phyloP scores from a whole-genome alignment of 2,888 invertebrate genomes.

The Drosophila recens region DNA sequence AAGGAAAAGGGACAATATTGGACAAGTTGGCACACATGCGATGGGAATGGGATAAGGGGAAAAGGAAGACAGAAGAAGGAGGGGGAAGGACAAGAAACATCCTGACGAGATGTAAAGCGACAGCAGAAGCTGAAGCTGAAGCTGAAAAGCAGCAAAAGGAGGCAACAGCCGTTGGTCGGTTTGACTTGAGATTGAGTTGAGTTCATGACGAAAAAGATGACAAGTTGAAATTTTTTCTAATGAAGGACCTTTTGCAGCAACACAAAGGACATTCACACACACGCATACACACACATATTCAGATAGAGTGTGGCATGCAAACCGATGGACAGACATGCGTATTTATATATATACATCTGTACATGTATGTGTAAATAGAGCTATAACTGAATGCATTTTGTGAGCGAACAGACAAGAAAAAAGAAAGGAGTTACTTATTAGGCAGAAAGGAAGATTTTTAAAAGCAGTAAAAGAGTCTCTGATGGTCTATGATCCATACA shows the following conservation, averaged over 20 bases:
- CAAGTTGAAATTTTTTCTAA: slow-evolving; percentile 82
- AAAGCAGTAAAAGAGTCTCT: too few species aligned
- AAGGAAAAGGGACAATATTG: slow-evolving; percentile 80
- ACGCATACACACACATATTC: slow-evolving; percentile 25
- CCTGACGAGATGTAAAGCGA: slow-evolving; percentile 74
- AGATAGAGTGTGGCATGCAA: slow-evolving; percentile 28
- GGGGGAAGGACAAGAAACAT: slow-evolving; percentile 40
- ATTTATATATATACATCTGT: slow-evolving; percentile 11
- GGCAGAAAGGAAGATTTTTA: neutral
- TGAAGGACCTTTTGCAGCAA: slow-evolving; percentile 76
- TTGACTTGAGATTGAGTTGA: slow-evolving; percentile 80
- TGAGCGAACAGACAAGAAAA: neutral
- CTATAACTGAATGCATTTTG: slow-evolving; percentile 14
- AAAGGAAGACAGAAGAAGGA: neutral
- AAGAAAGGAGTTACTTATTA: too few species aligned
- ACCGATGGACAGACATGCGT: slow-evolving; percentile 42
- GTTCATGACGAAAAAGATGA: slow-evolving; percentile 82
- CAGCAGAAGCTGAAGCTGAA: slow-evolving; percentile 43
- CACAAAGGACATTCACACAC: slow-evolving; percentile 65
- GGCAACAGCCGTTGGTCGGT: slow-evolving; percentile 74
- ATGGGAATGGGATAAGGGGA: slow-evolving; percentile 14
- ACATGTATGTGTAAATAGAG: neutral
- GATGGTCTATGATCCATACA: too few species aligned
- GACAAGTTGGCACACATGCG: slow-evolving; percentile 70
- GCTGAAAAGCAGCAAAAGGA: slow-evolving; percentile 32